Conservation (phyloP, 1,140 invertebrate species). For the Meloidogyne floridensis region DNA sequence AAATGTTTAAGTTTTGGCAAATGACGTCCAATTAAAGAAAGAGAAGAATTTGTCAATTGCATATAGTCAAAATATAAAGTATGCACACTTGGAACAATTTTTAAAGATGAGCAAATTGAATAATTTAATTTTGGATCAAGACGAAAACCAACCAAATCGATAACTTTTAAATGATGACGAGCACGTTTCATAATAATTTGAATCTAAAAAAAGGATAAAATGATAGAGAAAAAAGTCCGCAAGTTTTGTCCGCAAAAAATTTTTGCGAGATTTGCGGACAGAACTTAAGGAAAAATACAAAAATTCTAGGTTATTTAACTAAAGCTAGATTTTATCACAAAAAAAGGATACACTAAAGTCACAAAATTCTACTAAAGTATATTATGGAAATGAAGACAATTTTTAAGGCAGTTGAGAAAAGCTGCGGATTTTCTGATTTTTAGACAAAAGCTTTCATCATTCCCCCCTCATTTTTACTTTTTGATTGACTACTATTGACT, state of each 20-base stretch:
- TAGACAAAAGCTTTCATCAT: too few species aligned
- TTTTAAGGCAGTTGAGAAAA: too few species aligned
- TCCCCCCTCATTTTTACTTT: too few species aligned
- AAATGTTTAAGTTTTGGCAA: slow-evolving; percentile 16
- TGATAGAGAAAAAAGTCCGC: too few species aligned
- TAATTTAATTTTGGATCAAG: slow-evolving; percentile 15
- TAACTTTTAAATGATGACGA: slow-evolving; percentile 1
- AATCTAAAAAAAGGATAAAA: background rate
- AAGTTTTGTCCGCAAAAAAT: background rate
- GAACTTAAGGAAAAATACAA: background rate
- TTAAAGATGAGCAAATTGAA: slow-evolving; percentile 9
- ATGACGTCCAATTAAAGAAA: slow-evolving; percentile 13
- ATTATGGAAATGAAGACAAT: too few species aligned
- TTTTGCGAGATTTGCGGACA: background rate
- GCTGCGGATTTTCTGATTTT: too few species aligned
- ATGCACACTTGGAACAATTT: slow-evolving; percentile 12
- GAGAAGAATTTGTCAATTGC: slow-evolving; percentile 27
- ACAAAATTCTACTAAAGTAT: too few species aligned
- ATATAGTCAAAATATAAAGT: slow-evolving; percentile 16
- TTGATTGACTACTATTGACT: too few species aligned
- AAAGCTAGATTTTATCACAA: too few species aligned
- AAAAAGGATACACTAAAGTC: too few species aligned
- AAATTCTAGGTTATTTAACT: background rate
- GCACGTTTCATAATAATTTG: slow-evolving; percentile 22
- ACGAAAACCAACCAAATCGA: slow-evolving; percentile 12